Evolutionary conservation across 2,113 vertebrate genomes (phyloP).

Genomic region (Gnathonemus echidnorhynchus): DNA sequence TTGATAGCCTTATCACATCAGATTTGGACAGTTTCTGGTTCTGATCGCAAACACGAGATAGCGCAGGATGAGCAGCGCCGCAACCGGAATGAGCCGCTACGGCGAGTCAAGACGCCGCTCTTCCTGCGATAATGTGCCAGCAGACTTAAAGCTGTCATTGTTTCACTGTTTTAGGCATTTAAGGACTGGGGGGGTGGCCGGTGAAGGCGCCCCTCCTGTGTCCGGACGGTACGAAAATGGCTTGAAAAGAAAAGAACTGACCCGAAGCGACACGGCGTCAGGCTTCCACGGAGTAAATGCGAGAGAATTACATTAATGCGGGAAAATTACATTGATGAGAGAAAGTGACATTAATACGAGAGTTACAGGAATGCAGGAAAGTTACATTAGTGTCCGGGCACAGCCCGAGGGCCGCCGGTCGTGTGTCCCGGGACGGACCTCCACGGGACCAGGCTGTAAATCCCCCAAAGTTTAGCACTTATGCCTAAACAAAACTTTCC

Average conservation of each 20-base stretch:
- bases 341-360: not conserved
- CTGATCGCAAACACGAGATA: not conserved
- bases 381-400: not conserved
- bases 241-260: not conserved
- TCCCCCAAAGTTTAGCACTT: not conserved
- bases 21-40: not conserved
- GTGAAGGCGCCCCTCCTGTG: not conserved
- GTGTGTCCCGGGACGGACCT: not conserved
- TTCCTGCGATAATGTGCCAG: not conserved
- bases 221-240: not conserved
- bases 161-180: no score
- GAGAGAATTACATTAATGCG: not conserved
- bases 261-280: not conserved
- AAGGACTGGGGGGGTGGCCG: not conserved
- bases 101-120: not conserved
- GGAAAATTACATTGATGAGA: not conserved
- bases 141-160: not conserved
- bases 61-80: not conserved
- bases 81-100: not conserved
- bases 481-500: not conserved
- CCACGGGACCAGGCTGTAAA: not conserved
- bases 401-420: not conserved
- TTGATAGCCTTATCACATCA: not conserved
- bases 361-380: not conserved
- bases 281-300: not conserved